Conservation (phyloP, 1,140 invertebrate genomes). For the Hyles euphorbiae region DNA sequence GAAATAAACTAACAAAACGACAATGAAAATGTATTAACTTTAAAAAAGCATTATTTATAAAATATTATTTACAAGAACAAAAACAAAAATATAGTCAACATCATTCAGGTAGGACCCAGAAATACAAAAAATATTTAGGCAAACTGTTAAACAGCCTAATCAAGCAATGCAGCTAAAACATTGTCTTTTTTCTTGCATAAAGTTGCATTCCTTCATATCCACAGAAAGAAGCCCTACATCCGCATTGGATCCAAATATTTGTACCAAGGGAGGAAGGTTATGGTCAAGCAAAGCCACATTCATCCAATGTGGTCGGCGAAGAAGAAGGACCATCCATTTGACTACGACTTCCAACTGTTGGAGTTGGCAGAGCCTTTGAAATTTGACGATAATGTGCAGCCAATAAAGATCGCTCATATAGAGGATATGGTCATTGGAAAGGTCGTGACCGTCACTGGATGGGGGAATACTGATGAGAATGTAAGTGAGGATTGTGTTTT, state of each 20-base stretch:
- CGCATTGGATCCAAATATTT: constrained; percentile 55
- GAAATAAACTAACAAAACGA: too few relatives aligned
- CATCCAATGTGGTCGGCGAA: constrained; percentile 48
- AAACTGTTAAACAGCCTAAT: too few relatives aligned
- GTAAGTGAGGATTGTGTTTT: constrained; percentile 29
- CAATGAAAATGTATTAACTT: too few relatives aligned
- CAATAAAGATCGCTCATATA: constrained; percentile 52
- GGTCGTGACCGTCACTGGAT: constrained; percentile 57
- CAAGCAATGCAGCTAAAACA: too few relatives aligned
- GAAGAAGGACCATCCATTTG: constrained; percentile 56
- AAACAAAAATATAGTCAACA: too few relatives aligned
- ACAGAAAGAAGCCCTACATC: constrained; percentile 54
- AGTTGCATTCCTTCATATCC: background rate
- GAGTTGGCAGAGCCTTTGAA: constrained; percentile 41
- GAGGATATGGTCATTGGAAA: constrained; percentile 63
- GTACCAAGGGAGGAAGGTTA: constrained; percentile 39
- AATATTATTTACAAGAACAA: too few relatives aligned
- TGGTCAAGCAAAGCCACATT: constrained; percentile 33
- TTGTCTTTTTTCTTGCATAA: too few relatives aligned
- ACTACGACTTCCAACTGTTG: constrained; percentile 60
- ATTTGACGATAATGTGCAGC: constrained; percentile 49
- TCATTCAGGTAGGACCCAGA: too few relatives aligned
- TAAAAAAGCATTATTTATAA: too few relatives aligned
- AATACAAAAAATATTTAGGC: too few relatives aligned
- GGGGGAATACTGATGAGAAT: constrained; percentile 65